Evolutionary conservation across 2,113 vertebrate genomes (phyloP).

Genomic region (Chrysochloris asiatica): DNA sequence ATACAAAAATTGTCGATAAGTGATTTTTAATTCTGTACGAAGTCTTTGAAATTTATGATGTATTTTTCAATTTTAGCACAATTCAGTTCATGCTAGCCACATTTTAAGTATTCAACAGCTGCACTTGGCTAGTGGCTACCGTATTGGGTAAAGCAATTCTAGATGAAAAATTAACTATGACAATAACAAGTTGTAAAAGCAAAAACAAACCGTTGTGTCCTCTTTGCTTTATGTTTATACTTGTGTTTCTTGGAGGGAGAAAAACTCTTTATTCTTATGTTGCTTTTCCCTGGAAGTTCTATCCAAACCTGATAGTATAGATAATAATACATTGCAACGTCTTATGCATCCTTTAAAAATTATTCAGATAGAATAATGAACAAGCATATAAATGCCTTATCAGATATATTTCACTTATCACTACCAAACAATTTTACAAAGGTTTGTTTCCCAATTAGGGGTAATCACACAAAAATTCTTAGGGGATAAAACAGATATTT

Average conservation of each 20-base stretch:
- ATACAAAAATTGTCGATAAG: conserved; percentile 30
- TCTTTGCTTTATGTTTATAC: conserved; percentile 47
- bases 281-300: conserved; percentile 22
- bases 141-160: background rate
- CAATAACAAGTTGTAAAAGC: background rate
- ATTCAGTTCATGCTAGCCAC: background rate
- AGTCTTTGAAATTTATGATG: conserved; percentile 32
- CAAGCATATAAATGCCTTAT: background rate
- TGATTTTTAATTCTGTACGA: background rate
- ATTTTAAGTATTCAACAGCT: background rate
- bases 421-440: conserved; percentile 26
- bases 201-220: background rate
- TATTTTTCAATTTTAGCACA: background rate
- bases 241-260: background rate
- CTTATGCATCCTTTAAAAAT: conserved; percentile 40
- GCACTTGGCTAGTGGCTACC: background rate
- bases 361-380: conserved; percentile 5
- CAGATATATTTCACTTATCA: conserved; percentile 15
- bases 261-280: background rate
- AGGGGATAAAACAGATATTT: background rate
- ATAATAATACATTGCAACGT: background rate
- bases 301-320: background rate
- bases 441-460: background rate
- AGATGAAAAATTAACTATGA: conserved; percentile 48
- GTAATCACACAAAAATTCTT: conserved; percentile 8